Base-by-base conservation (phyloP, 2,888 invertebrate genomes). In the Timandra comae region DNA sequence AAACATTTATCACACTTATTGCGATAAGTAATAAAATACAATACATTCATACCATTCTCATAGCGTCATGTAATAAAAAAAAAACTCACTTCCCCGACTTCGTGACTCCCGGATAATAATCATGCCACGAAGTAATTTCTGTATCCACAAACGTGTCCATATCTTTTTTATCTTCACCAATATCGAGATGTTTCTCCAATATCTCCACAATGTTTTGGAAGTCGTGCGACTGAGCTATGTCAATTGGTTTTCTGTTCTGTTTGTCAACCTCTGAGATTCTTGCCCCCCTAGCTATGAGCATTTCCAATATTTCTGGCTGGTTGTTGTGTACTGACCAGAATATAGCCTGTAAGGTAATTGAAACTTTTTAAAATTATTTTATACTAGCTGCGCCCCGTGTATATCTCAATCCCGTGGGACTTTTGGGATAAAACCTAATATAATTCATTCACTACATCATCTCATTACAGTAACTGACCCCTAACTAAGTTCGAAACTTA, bases 301-400 rank as follows among this genome's bases (percentile, higher is more conserved):
- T 56, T 59, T 87, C 73, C 9, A 89, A 72, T 33, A 88, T 77
- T 35, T 88, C 84, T 8, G 73, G 58, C 47, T 87, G 80, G 50
- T 90, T 89, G 46, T 81, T 80, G 46, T 86, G 78, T 6, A 85
- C 87, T 29, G 91, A 90, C 87, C 89, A 90, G 63, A 89, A 90
- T 29, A 90, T 52, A 26, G 89, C 90, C 90, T 91, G 70, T 26
- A 73, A 77, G n/a, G n/a, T n/a, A n/a, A n/a, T n/a, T n/a, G n/a
- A n/a, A n/a, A n/a, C n/a, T n/a, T n/a, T n/a, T n/a, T n/a, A n/a
- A n/a, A n/a, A n/a, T n/a, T n/a, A n/a, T n/a, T n/a, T n/a, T n/a
- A n/a, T n/a, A n/a, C n/a, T n/a, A n/a, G n/a, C n/a, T n/a, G n/a
- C n/a, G n/a, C n/a, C n/a, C n/a, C n/a, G n/a, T n/a, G n/a, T n/a